Percentiles rank a stretch among this genome's conserved stretches.
phyloP scores from a whole-genome alignment of 35 echinoderm and acorn worm species.

The Ophiothrix spiculata region DNA sequence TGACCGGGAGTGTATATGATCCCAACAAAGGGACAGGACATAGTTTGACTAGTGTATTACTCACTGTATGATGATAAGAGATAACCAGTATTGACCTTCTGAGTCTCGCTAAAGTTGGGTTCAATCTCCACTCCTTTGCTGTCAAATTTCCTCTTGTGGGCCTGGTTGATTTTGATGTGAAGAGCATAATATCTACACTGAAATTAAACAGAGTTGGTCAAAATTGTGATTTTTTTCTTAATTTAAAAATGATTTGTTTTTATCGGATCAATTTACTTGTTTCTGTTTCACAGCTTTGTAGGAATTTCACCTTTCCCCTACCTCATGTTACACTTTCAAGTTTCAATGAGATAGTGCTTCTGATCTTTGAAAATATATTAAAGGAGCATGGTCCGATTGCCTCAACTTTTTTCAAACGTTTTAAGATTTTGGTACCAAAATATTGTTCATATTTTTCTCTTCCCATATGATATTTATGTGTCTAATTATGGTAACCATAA shows the following conservation, averaged over 20 bases:
- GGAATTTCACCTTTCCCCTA: too few species aligned
- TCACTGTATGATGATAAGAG: constrained; percentile 94
- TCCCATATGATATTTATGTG: too few species aligned
- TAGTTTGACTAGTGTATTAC: too few species aligned
- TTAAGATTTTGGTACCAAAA: too few species aligned
- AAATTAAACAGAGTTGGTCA: neutral
- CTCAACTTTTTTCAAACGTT: too few species aligned
- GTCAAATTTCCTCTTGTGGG: constrained; percentile 74
- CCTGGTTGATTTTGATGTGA: constrained; percentile 57
- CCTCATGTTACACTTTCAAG: too few species aligned
- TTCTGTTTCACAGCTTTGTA: neutral
- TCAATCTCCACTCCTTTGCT: constrained; percentile 80
- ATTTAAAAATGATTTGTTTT: neutral
- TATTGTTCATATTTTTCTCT: too few species aligned
- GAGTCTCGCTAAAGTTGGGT: constrained; percentile 76
- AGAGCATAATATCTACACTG: constrained; percentile 77
- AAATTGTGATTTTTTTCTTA: neutral
- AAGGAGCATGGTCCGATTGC: too few species aligned
- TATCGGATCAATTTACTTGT: neutral
- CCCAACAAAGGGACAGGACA: too few species aligned
- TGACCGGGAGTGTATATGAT: too few species aligned
- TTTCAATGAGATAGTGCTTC: too few species aligned
- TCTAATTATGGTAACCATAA: too few species aligned
- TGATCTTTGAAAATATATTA: neutral
- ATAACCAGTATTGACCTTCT: constrained; percentile 86